These are phyloP conservation scores for Brassicogethes aeneus DNA, from an alignment of 2,888 invertebrate genomes.

Conservation along the genomic window DNA sequence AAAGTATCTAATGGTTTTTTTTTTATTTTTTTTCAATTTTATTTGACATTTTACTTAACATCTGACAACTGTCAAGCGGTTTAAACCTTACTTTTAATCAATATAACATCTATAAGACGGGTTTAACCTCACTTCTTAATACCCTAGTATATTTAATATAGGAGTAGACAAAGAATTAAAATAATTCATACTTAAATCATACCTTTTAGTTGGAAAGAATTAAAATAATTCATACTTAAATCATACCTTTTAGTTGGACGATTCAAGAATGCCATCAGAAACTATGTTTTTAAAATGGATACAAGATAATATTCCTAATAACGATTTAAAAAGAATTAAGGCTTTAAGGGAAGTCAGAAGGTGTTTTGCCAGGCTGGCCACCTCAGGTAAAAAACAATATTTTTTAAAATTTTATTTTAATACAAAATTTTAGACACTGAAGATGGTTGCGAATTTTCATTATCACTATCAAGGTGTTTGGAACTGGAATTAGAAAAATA, in stretches of 20 bases:
- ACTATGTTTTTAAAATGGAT: conserved; percentile 37
- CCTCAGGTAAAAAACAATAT: conserved; percentile 25
- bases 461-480: conserved; percentile 32
- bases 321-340: conserved; percentile 32
- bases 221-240: no score
- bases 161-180: no score
- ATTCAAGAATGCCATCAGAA: conserved; percentile 37
- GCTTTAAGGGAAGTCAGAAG: conserved; percentile 32
- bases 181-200: no score
- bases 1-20: no score
- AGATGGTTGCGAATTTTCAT: conserved; percentile 36
- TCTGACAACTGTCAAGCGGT: no score
- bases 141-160: no score
- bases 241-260: conserved; percentile 31
- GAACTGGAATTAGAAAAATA: conserved; percentile 30
- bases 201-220: no score
- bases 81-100: no score
- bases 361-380: conserved; percentile 36
- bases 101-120: no score
- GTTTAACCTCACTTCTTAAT: no score
- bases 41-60: no score
- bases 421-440: conserved; percentile 30
- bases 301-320: conserved; percentile 32
- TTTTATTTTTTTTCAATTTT: no score
- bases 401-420: not conserved